phyloP scores from a whole-genome alignment of 2,888 invertebrate species.

The Xanthorhoe spadicearia region DNA sequence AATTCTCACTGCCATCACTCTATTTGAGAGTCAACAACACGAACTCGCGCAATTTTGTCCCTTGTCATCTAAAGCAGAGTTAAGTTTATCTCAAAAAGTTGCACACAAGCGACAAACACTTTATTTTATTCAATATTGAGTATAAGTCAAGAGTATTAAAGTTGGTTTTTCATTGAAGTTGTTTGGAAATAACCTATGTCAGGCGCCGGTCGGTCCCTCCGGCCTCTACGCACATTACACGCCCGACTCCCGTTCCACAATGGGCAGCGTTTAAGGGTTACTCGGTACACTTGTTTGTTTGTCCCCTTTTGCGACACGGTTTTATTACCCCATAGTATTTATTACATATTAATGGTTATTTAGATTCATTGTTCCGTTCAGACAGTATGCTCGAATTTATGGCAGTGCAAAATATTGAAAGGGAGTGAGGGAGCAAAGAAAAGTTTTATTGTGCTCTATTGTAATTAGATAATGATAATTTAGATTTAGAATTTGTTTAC shows the following conservation, averaged over 20 bases:
- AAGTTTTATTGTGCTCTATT: conserved; percentile 60
- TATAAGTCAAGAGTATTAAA: neutral
- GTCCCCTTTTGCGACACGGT: conserved; percentile 74
- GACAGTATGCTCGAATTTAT: conserved; percentile 84
- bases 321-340: conserved; percentile 83
- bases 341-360: conserved; percentile 86
- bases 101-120: neutral
- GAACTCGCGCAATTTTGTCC: conserved; percentile 6
- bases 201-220: conserved; percentile 7
- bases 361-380: conserved; percentile 82
- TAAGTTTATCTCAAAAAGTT: conserved; percentile 3
- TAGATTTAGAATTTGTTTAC: conserved; percentile 45
- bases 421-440: conserved; percentile 61
- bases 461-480: conserved; percentile 68
- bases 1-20: neutral
- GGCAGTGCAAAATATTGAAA: conserved; percentile 77
- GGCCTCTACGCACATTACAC: conserved; percentile 61
- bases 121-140: conserved; percentile 1
- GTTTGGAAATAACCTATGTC: conserved; percentile 13
- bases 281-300: conserved; percentile 82
- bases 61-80: neutral
- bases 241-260: conserved; percentile 65
- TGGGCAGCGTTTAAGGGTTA: conserved; percentile 73
- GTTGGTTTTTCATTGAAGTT: conserved; percentile 9
- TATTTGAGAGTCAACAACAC: neutral